Base-by-base conservation (phyloP, 1,140 invertebrate genomes). In the Cepaea nemoralis region DNA sequence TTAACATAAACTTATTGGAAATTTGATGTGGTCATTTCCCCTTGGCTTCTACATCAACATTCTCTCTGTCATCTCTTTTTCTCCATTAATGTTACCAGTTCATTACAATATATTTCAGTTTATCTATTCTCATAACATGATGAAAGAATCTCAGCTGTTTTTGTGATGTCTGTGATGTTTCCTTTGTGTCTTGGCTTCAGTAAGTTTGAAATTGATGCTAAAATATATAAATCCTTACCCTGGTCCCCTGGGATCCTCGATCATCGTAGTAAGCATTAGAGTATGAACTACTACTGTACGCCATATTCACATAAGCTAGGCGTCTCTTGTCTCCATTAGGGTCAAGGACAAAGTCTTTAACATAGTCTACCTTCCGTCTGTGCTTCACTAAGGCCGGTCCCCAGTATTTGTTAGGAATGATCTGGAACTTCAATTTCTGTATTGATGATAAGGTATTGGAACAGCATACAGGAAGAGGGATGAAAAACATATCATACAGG, bases 351-450 rank as follows among this genome's bases (percentile, higher is more conserved):
- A 86, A 90, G 8, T 87, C 89, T 16, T 85, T 81, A 0, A 90
- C 88, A 73, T 89, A 88, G 35, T 84, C 75, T 27, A 90, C 84
- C 14, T 89, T 83, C 22, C 70, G 69, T 33, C 89, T 69, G 69
- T 90, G 87, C 81, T 88, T 86, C 0, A 88, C 86, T 27, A 90
- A 69, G 24, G 87, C 86, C 10, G 89, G 89, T 45, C 89, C 89
- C 89, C 89, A 90, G 27, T 89, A 86, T 33, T 81, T 70, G 8
- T 88, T 86, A 14, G 89, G 89, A 6, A 82, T 83, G 2, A 80
- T 83, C 63, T 87, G 77, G 6, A 84, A 59, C 19, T 80, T 71
- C 24, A 89, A n/a, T 84, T 86, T 87, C 88, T 89, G 78, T 12
- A 77, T 77, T 42, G 77, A 27, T 22, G 63, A 48, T 80, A 31